Percentiles rank a stretch among this genome's conserved stretches.
Conservation (phyloP, 2,888 invertebrate species). For the Protula sp. region DNA sequence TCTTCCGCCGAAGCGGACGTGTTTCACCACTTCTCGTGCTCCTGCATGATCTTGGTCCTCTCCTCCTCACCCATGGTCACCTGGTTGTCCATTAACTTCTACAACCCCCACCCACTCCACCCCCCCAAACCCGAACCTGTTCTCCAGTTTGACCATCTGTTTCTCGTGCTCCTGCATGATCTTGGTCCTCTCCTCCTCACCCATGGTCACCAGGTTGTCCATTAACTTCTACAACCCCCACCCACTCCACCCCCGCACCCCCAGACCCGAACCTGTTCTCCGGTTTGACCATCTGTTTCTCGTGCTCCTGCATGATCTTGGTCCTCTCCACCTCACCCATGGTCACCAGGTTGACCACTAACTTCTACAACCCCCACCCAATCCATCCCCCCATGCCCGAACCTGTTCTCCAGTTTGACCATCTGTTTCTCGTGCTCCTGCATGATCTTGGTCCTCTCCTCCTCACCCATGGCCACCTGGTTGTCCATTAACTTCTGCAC, state of each 20-base stretch:
- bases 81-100: constrained; percentile 40
- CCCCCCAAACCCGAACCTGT: too few species aligned
- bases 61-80: constrained; percentile 48
- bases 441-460: constrained; percentile 42
- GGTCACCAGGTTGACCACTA: constrained; percentile 43
- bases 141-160: constrained; percentile 50
- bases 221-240: constrained; percentile 32
- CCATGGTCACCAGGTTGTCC: constrained; percentile 45
- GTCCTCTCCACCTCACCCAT: constrained; percentile 48
- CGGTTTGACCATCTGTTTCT: constrained; percentile 51
- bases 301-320: constrained; percentile 46
- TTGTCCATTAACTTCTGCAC: constrained; percentile 34
- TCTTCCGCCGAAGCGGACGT: too few species aligned
- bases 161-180: constrained; percentile 50
- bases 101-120: too few species aligned
- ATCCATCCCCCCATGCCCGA: too few species aligned
- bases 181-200: constrained; percentile 43
- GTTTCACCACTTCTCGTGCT: constrained; percentile 52
- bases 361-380: too few species aligned
- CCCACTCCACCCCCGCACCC: too few species aligned
- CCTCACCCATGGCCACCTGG: constrained; percentile 48
- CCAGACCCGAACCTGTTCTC: too few species aligned
- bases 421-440: constrained; percentile 51
- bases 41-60: constrained; percentile 41
- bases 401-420: constrained; percentile 50